phyloP scores from a whole-genome alignment of 1,140 invertebrate genomes.

The Lasaia peninsularis region DNA sequence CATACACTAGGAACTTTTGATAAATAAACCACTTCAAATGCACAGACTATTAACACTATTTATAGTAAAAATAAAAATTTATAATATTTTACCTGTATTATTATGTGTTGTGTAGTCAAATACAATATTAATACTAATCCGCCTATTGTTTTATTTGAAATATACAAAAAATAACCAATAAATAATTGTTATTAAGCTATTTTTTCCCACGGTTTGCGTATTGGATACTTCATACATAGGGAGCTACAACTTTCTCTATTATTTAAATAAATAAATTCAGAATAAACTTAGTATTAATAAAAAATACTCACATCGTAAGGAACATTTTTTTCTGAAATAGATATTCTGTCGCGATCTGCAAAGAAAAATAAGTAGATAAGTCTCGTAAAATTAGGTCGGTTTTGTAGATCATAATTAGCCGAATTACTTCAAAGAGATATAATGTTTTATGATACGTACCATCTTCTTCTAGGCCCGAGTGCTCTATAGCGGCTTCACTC shows the following conservation, averaged over 20 bases:
- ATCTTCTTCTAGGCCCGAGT: slow-evolving; percentile 60
- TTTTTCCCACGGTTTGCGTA: slow-evolving; percentile 12
- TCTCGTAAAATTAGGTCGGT: slow-evolving; percentile 39
- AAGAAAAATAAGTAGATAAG: slow-evolving; percentile 44
- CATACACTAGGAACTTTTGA: neutral
- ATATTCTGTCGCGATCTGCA: slow-evolving; percentile 66
- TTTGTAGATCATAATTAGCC: slow-evolving; percentile 14
- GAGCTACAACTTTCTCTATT: slow-evolving; percentile 37
- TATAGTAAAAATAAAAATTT: neutral
- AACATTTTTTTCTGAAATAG: slow-evolving; percentile 68
- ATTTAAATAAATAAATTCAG: slow-evolving; percentile 41
- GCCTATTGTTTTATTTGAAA: neutral
- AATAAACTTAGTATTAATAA: slow-evolving; percentile 30
- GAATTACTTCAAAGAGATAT: slow-evolving; percentile 22
- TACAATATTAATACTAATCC: neutral
- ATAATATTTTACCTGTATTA: too few species aligned
- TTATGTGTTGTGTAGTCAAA: neutral
- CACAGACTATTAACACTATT: neutral
- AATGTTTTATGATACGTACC: slow-evolving; percentile 40
- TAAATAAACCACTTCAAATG: neutral
- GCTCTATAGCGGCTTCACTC: slow-evolving; percentile 47
- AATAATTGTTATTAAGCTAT: neutral
- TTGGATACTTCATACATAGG: slow-evolving; percentile 23
- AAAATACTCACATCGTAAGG: slow-evolving; percentile 66
- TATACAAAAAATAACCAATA: neutral